Evolutionary conservation across 2,888 invertebrate genomes (phyloP), one percentile per base, ranked within the genome.

Genomic region (Erebia ligea): DNA sequence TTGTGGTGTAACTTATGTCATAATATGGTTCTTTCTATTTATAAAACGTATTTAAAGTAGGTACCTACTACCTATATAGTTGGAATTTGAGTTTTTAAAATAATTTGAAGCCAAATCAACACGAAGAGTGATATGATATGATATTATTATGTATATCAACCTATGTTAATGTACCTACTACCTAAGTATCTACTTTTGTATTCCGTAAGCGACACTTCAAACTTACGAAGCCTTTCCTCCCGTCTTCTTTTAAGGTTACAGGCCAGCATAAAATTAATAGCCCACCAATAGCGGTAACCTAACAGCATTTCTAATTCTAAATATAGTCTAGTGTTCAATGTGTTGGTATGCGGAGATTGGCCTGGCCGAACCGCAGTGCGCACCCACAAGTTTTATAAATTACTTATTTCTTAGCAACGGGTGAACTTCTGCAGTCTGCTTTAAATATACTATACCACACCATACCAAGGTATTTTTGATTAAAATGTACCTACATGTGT

Each of bases 261-360:
- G n/a, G n/a, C n/a, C n/a, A n/a, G 69, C 64, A 68, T 73, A 71
- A 64, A 68, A 65, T 81, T 79, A 77, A 76, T 77, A 79, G 82
- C 75, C 78, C 83, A 78, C 80, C 79, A 84, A 85, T 78, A 81
- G 76, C 76, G 78, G 82, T 79, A 81, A 82, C 77, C 76, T 81
- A 82, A 82, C 82, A 80, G 80, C 80, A 76, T 68, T 71, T 83
- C 88, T 89, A 89, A 87, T 71, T 83, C 88, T 89, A 89, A 87
- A 88, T 86, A 88, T 89, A 89, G 87, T 76, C 76, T 74, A 79
- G 75, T 74, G 56, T 42, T 66, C 66, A 45, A 45, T 66, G 76
- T 77, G 81, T 85, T 81, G 82, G 87, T 86, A 88, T 87, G 88
- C 84, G 82, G 76, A 79, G 74, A 71, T 69, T 69, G 67, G 64